These are phyloP conservation scores for Diadophis punctatus DNA, from an alignment of 2,113 vertebrate species.

Conservation along the genomic window DNA sequence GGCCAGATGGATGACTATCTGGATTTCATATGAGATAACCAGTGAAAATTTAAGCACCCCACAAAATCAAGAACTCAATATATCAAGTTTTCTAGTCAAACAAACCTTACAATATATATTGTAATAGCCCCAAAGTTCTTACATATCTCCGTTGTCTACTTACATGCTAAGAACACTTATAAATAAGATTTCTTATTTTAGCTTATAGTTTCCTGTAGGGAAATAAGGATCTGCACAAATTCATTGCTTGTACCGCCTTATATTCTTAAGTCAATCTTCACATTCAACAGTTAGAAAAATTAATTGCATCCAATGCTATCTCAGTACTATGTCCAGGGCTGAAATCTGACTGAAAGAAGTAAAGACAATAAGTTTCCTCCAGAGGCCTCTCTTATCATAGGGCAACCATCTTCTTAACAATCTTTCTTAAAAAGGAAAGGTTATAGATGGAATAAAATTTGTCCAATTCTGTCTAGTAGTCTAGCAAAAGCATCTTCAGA, in stretches of 20 bases:
- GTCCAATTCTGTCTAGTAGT: neutral
- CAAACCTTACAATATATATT: neutral
- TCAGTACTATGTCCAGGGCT: neutral
- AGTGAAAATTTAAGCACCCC: neutral
- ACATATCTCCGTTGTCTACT: neutral
- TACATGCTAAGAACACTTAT: neutral
- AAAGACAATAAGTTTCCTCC: neutral
- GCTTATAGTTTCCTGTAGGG: neutral
- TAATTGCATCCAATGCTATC: neutral
- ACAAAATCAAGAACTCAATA: neutral
- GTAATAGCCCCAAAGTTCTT: neutral
- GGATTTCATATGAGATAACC: neutral
- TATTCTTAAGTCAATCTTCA: neutral
- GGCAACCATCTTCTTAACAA: neutral
- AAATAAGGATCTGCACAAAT: neutral
- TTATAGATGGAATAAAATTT: neutral
- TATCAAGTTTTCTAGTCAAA: neutral
- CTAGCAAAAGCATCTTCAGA: neutral
- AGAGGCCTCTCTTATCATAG: neutral
- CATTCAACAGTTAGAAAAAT: neutral
- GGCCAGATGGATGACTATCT: neutral
- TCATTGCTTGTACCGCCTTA: neutral
- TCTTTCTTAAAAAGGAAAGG: neutral
- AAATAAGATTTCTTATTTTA: neutral
- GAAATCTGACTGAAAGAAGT: neutral